These are phyloP conservation scores for Piprites chloris DNA, from an alignment of 2,113 vertebrate species.

Conservation along the genomic window DNA sequence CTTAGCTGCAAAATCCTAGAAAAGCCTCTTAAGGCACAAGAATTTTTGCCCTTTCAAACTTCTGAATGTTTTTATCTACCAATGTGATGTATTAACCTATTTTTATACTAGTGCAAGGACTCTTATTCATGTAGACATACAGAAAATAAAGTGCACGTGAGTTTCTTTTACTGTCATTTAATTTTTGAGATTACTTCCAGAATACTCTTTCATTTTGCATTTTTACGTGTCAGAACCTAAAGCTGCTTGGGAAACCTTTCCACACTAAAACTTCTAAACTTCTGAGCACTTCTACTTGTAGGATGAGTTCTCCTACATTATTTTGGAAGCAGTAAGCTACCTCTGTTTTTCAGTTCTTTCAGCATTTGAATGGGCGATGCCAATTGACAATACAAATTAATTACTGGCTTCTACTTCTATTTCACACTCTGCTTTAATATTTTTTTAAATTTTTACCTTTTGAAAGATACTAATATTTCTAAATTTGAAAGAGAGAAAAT, in stretches of 20 bases:
- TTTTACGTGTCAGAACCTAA: background rate
- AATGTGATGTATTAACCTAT: background rate
- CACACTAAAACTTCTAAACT: background rate
- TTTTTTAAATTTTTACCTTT: background rate
- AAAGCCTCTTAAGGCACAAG: background rate
- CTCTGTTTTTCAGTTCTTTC: background rate
- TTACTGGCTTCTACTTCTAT: background rate
- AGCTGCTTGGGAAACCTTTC: background rate
- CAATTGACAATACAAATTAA: background rate
- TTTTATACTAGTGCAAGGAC: background rate
- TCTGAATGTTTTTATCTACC: background rate
- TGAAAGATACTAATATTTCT: background rate
- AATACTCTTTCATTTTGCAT: background rate
- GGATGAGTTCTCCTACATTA: background rate
- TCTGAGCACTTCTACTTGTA: background rate
- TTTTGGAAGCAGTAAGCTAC: background rate
- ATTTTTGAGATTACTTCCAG: background rate
- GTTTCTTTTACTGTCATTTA: background rate
- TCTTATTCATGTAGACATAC: background rate
- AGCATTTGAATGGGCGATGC: background rate
- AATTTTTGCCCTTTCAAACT: background rate
- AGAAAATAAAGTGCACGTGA: background rate
- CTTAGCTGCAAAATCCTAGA: background rate
- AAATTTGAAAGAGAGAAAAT: background rate
- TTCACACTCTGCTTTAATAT: background rate